Evolutionary conservation across 1,140 invertebrate species (phyloP).

Genomic region (Hycleus cichorii): DNA sequence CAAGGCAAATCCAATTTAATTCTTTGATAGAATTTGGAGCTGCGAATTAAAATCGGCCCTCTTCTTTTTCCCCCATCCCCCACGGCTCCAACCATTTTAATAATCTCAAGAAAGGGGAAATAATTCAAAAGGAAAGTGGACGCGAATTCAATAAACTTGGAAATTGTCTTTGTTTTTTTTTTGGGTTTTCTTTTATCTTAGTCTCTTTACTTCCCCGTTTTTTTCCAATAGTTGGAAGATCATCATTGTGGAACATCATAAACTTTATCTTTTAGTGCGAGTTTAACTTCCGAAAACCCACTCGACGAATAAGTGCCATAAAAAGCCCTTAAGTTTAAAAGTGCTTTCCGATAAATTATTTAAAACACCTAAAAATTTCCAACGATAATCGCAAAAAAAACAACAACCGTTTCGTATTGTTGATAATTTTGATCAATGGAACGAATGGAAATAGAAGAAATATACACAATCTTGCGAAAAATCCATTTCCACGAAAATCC

Average conservation of each 20-base stretch:
- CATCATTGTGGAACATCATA: constrained; percentile 23
- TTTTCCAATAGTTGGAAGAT: neutral
- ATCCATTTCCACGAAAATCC: constrained; percentile 29
- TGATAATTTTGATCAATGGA: too few species aligned
- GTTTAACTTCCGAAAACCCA: constrained; percentile 21
- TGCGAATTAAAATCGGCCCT: constrained; percentile 11
- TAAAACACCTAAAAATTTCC: constrained; percentile 24
- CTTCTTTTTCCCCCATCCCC: neutral
- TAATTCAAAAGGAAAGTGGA: neutral
- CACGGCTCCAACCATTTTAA: neutral
- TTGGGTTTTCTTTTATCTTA: neutral
- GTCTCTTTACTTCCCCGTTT: too few species aligned
- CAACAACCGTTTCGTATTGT: too few species aligned
- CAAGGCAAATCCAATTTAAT: constrained; percentile 25
- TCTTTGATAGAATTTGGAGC: constrained; percentile 18
- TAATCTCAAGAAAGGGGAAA: neutral
- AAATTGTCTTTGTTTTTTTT: neutral
- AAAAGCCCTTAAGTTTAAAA: constrained; percentile 34
- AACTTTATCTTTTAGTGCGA: constrained; percentile 27
- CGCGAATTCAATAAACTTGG: neutral
- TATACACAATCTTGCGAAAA: constrained; percentile 21
- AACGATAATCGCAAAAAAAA: too few species aligned
- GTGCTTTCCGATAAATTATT: constrained; percentile 37
- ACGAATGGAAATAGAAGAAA: too few species aligned
- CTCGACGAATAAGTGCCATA: constrained; percentile 30